Percentiles rank a stretch among this genome's conserved stretches.
phyloP scores from a whole-genome alignment of 2,888 invertebrate species.

The Metacarcinus magister region DNA sequence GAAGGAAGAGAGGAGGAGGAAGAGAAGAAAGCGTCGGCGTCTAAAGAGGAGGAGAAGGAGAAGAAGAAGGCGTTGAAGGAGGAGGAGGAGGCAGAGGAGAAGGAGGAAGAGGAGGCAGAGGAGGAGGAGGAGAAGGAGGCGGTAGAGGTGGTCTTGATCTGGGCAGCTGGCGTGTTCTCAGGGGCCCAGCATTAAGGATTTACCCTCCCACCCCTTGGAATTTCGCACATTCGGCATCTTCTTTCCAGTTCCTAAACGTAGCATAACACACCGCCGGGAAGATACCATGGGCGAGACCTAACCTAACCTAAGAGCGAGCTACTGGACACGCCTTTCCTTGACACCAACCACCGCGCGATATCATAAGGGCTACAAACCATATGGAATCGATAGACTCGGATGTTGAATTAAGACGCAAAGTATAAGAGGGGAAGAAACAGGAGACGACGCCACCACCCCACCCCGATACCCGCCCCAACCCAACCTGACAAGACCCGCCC shows the following conservation, averaged over 20 bases:
- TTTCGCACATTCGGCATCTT: constrained; percentile 48
- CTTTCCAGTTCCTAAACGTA: neutral
- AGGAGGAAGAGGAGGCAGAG: constrained; percentile 52
- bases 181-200: constrained; percentile 38
- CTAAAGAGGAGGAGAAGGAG: neutral
- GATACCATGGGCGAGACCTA: neutral
- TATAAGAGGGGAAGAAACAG: constrained; percentile 1
- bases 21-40: neutral
- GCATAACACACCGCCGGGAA: neutral
- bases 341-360: neutral
- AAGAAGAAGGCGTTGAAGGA: neutral
- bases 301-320: neutral
- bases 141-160: constrained; percentile 49
- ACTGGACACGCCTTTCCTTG: neutral
- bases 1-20: neutral
- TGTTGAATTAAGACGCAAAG: neutral
- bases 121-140: constrained; percentile 47
- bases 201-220: neutral
- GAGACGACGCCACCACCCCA: neutral
- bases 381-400: neutral
- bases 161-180: constrained; percentile 48
- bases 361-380: neutral
- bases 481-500: no score
- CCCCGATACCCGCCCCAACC: neutral
- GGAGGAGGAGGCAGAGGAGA: constrained; percentile 46